These are phyloP conservation scores for Bathynomus jamesi DNA, from an alignment of 1,140 invertebrate species.

Conservation along the genomic window DNA sequence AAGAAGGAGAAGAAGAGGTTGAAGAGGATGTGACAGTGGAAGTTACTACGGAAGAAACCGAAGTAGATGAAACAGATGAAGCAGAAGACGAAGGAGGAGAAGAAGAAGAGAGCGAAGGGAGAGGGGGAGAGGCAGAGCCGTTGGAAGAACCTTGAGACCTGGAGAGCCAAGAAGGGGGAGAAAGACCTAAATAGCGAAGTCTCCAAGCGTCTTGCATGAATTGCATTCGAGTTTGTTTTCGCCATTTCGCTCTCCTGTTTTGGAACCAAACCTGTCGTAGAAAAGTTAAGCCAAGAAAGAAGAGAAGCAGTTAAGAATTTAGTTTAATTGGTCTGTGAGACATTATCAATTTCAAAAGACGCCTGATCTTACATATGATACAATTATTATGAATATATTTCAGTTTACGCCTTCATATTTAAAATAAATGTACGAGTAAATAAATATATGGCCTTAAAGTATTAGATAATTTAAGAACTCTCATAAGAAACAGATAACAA, in stretches of 20 bases:
- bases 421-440: no score
- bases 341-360: no score
- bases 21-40: not conserved
- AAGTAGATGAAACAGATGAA: not conserved
- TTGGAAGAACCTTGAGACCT: conserved; percentile 11
- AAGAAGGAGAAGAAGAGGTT: not conserved
- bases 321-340: no score
- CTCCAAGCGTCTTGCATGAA: conserved; percentile 36
- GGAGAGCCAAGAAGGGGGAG: conserved; percentile 33
- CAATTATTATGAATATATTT: no score
- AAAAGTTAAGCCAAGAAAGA: no score
- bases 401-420: no score
- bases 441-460: no score
- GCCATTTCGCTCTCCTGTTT: conserved; percentile 87
- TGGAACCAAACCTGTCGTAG: conserved; percentile 60
- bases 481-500: no score
- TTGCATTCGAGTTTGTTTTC: conserved; percentile 56
- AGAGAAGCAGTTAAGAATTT: no score
- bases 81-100: not conserved
- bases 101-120: conserved; percentile 4
- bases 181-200: conserved; percentile 33
- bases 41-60: not conserved
- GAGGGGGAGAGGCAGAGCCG: not conserved
- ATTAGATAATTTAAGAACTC: no score
- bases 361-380: no score